Base-by-base conservation (phyloP, 2,113 vertebrate genomes). In the Eretmochelys imbricata region DNA sequence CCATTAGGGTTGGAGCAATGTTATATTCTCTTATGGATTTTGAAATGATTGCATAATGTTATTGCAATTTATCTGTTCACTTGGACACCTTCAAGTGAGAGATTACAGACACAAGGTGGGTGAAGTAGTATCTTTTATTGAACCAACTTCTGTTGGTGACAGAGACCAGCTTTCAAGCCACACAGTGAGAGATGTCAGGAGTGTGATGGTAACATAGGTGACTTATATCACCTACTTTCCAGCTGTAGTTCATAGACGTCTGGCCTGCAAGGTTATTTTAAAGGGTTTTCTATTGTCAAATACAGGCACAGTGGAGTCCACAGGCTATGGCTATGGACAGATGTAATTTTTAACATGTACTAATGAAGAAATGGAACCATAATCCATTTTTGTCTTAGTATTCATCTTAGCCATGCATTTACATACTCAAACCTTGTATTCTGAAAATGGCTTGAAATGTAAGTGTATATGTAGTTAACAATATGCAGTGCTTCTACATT, bases 341-440 rank as follows among this genome's bases (percentile, higher is more conserved):
- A 92, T 95, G 75, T 93, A 83, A 85, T 92, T 97, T 94, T 91
- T 84, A 91, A 90, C 89, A 93, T 38, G 10, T 72, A 72, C 38
- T 72, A 38, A 24, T 22, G 69, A 38, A 42, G n/a, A 72, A 72
- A 72, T 72, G 35, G n/a, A 72, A 72, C n/a, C 8, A 72, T 72
- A 42, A 38, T 72, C 69, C 69, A 92, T 89, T 97, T 96, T 38
- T 91, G 75, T 81, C 79, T 88, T 78, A 51, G 22, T 95, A 38
- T 95, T 50, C 78, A 83, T 83, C 82, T 91, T 80, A 85, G 83
- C 82, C 72, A 2, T 87, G 83, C 55, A 65, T 46, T 89, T 91
- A 49, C 31, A 19, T 65, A 53, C 38, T 89, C 57, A 81, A 55
- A 4, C 65, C 65, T 4, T 51, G 24, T 83, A 82, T 94, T 95